phyloP scores from a whole-genome alignment of 1,140 invertebrate genomes.

The Anadara kagoshimensis region DNA sequence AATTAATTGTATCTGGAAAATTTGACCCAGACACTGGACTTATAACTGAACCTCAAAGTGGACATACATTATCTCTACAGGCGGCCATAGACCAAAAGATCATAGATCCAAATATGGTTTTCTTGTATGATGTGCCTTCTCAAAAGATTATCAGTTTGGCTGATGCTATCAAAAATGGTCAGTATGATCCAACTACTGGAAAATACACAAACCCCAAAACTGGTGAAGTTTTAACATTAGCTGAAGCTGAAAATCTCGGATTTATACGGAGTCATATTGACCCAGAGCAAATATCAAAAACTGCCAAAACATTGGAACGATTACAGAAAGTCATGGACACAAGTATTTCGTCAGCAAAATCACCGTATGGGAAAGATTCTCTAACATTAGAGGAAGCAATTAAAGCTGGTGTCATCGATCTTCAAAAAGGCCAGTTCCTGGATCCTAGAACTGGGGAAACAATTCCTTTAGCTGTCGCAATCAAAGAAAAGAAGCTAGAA shows the following conservation, averaged over 20 bases:
- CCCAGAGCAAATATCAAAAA: slow-evolving; percentile 53
- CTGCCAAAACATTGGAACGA: slow-evolving; percentile 52
- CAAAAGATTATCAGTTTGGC: slow-evolving; percentile 59
- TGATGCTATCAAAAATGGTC: slow-evolving; percentile 58
- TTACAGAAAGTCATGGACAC: slow-evolving; percentile 57
- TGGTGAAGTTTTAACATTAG: slow-evolving; percentile 58
- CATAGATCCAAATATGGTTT: slow-evolving; percentile 81
- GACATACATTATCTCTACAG: slow-evolving; percentile 69
- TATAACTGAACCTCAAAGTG: slow-evolving; percentile 80
- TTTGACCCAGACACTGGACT: slow-evolving; percentile 81
- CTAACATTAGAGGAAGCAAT: slow-evolving; percentile 63
- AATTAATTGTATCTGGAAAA: slow-evolving; percentile 83
- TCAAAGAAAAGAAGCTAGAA: slow-evolving; percentile 58
- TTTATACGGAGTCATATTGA: slow-evolving; percentile 57
- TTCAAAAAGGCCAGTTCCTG: slow-evolving; percentile 53
- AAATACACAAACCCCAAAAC: slow-evolving; percentile 57
- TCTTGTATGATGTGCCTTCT: slow-evolving; percentile 59
- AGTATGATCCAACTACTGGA: slow-evolving; percentile 59
- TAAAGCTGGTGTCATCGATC: slow-evolving; percentile 54
- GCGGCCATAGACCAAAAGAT: slow-evolving; percentile 85
- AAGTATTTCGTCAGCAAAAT: slow-evolving; percentile 44
- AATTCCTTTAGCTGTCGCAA: slow-evolving; percentile 54
- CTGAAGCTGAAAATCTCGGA: slow-evolving; percentile 55
- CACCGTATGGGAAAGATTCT: slow-evolving; percentile 44
- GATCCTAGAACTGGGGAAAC: slow-evolving; percentile 48